These are phyloP conservation scores for Pterocles burchelli DNA, from an alignment of 2,113 vertebrate species.

Conservation along the genomic window DNA sequence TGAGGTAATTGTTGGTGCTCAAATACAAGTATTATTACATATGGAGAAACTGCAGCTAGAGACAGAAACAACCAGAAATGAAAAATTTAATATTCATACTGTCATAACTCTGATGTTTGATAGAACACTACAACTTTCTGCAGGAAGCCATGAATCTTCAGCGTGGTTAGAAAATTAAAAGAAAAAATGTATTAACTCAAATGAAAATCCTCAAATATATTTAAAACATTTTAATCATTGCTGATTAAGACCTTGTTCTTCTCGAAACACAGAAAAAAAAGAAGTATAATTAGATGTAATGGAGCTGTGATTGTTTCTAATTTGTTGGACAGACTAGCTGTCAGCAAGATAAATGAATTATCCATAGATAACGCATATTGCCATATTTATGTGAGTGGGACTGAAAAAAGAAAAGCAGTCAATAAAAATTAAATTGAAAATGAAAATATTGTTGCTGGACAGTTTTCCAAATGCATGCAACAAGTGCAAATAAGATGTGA, in stretches of 20 bases:
- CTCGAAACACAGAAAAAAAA: not conserved
- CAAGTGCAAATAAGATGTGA: not conserved
- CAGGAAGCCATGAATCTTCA: not conserved
- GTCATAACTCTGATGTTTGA: not conserved
- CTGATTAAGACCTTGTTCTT: not conserved
- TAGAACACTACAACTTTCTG: not conserved
- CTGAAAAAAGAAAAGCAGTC: not conserved
- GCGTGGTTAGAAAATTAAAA: not conserved
- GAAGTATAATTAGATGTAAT: not conserved
- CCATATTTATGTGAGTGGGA: not conserved
- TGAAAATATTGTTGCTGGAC: not conserved
- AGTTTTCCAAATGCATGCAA: not conserved
- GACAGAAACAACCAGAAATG: not conserved
- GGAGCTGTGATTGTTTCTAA: not conserved
- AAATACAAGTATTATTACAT: not conserved
- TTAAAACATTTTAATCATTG: not conserved
- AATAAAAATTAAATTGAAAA: slow-evolving; percentile 12
- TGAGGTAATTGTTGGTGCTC: not conserved
- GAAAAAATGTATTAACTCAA: not conserved
- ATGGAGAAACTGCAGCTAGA: not conserved
- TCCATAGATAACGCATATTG: not conserved
- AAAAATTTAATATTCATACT: not conserved
- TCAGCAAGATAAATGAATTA: slow-evolving; percentile 9
- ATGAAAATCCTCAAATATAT: not conserved
- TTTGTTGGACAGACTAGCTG: not conserved